These are phyloP conservation scores for Ochropleura plecta DNA, from an alignment of 2,888 invertebrate species.

Conservation along the genomic window DNA sequence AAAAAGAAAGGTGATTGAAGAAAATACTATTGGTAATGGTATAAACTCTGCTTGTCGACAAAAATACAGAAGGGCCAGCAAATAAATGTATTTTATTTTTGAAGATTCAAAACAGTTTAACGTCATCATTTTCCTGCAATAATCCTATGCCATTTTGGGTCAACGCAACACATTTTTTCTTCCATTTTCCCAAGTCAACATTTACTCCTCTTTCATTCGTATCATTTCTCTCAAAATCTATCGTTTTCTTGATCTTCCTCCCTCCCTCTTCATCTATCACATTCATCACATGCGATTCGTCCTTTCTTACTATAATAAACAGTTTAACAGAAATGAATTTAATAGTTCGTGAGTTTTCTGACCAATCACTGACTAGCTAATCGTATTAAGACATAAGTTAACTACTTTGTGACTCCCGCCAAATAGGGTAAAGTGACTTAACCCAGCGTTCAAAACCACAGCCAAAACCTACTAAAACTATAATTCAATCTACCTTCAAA, in stretches of 20 bases:
- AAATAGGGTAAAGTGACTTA: neutral
- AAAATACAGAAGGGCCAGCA: neutral
- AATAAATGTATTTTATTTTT: too few species aligned
- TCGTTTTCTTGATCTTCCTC: too few species aligned
- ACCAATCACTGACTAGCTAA: neutral
- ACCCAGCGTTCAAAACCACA: conserved; percentile 5
- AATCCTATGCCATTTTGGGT: too few species aligned
- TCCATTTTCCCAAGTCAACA: too few species aligned
- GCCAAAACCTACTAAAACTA: conserved; percentile 25
- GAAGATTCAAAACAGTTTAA: too few species aligned
- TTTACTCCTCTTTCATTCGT: too few species aligned
- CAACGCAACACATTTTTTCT: too few species aligned
- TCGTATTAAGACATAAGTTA: neutral
- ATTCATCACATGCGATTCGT: too few species aligned
- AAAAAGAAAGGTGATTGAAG: neutral
- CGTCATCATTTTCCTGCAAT: too few species aligned
- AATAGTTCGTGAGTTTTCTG: neutral
- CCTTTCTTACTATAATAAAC: too few species aligned
- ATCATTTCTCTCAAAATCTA: too few species aligned
- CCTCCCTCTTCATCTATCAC: too few species aligned
- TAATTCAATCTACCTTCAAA: conserved; percentile 33
- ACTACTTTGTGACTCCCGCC: neutral
- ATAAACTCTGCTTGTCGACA: neutral
- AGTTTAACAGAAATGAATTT: neutral
- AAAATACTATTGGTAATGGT: neutral